Evolutionary conservation across 2,113 vertebrate genomes (phyloP).

Genomic region (Caranx melampygus): DNA sequence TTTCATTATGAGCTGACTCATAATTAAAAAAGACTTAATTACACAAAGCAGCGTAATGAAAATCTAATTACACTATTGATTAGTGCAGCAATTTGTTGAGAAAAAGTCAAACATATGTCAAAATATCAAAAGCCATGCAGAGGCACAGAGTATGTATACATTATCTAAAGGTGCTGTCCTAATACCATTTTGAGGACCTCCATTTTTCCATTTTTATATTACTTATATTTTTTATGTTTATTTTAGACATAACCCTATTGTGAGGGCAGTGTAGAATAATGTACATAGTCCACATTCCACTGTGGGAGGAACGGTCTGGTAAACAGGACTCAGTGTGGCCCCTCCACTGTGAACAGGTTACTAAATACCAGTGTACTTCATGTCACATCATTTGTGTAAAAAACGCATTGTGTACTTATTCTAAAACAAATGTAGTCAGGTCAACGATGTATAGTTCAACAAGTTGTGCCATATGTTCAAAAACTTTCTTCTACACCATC

Average conservation of each 20-base stretch:
- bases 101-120: background rate
- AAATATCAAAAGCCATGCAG: background rate
- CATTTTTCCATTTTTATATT: no score
- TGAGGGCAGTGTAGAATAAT: background rate
- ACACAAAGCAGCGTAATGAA: background rate
- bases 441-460: no score
- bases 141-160: background rate
- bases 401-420: no score
- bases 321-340: background rate
- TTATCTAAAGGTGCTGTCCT: no score
- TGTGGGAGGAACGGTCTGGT: background rate
- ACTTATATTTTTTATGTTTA: no score
- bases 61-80: constrained; percentile 18
- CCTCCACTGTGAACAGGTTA: background rate
- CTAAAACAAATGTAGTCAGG: no score
- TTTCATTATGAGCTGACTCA: constrained; percentile 10
- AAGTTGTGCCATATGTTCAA: no score
- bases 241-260: no score
- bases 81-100: background rate
- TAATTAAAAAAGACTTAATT: constrained; percentile 22
- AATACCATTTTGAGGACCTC: no score
- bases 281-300: background rate
- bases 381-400: no score
- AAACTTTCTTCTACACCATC: no score
- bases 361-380: background rate